Conservation (phyloP, 2,797 vertebrate genomes). For the Chromobotia macracanthus region DNA sequence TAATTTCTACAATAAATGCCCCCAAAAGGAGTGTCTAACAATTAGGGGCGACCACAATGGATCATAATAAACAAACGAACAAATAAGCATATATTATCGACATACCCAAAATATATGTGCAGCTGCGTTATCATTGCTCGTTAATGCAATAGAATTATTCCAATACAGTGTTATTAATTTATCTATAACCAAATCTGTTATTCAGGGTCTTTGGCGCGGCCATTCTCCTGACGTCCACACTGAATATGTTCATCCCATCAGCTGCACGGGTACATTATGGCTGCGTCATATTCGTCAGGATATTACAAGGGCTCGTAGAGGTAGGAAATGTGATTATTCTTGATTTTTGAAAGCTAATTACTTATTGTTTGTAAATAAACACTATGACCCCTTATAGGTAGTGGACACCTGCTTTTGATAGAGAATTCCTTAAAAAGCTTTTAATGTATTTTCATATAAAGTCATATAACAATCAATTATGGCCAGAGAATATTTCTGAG, state of each 20-base stretch:
- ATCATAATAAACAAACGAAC: not conserved
- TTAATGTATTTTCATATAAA: not conserved
- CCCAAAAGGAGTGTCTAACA: not conserved
- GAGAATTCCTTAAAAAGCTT: not conserved
- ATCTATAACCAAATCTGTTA: conserved; percentile 25
- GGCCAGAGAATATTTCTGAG: conserved; percentile 33
- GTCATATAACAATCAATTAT: conserved; percentile 6
- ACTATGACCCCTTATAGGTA: not conserved
- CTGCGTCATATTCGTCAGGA: conserved; percentile 94
- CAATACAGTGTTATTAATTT: not conserved
- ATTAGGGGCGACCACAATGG: not conserved
- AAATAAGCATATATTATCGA: not conserved
- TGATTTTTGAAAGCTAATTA: not conserved
- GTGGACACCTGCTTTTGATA: not conserved
- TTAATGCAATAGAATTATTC: not conserved
- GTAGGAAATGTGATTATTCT: conserved; percentile 70
- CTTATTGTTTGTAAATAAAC: not conserved
- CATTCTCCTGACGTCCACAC: conserved; percentile 89
- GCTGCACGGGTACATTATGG: conserved; percentile 93
- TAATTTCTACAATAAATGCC: not conserved
- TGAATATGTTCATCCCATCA: conserved; percentile 97
- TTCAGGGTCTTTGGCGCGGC: conserved; percentile 93
- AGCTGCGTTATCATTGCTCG: not conserved
- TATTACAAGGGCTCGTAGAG: conserved; percentile 96
- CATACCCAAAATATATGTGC: not conserved